Conservation (phyloP, 2,113 vertebrate genomes). For the Dicrurus megarhynchus region DNA sequence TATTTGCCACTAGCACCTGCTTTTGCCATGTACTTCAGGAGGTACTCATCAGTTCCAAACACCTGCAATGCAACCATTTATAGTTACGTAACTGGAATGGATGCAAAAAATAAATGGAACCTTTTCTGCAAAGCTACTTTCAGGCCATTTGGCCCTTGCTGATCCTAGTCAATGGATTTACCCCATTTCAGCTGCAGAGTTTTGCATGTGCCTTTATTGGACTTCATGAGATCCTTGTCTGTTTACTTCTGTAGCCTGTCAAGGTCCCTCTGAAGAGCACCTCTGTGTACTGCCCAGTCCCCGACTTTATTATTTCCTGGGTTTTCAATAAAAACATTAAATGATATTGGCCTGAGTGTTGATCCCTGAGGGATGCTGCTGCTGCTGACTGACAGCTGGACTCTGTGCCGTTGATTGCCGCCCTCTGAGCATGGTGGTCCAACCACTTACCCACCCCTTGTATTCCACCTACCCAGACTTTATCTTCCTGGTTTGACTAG, state of each 20-base stretch:
- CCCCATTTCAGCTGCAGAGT: not conserved
- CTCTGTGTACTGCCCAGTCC: not conserved
- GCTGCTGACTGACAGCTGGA: not conserved
- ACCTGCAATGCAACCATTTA: not conserved
- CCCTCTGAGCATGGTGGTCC: not conserved
- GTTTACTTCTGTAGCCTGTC: not conserved
- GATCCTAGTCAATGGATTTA: not conserved
- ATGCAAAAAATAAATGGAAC: not conserved
- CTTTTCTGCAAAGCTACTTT: not conserved
- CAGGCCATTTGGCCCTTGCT: not conserved
- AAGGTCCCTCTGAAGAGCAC: not conserved
- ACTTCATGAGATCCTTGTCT: not conserved
- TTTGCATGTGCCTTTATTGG: not conserved
- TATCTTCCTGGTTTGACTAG: not conserved
- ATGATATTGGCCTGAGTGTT: not conserved
- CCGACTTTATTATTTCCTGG: not conserved
- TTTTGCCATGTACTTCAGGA: not conserved
- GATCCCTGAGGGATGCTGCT: not conserved
- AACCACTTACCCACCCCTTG: not conserved
- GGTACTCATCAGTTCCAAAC: not conserved
- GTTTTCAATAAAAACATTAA: not conserved
- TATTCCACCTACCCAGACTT: not conserved
- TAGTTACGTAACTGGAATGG: not conserved
- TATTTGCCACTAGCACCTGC: not conserved
- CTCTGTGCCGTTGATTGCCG: rapidly evolving